These are phyloP conservation scores for Hydriomena furcata DNA, from an alignment of 2,888 invertebrate genomes.

Conservation along the genomic window DNA sequence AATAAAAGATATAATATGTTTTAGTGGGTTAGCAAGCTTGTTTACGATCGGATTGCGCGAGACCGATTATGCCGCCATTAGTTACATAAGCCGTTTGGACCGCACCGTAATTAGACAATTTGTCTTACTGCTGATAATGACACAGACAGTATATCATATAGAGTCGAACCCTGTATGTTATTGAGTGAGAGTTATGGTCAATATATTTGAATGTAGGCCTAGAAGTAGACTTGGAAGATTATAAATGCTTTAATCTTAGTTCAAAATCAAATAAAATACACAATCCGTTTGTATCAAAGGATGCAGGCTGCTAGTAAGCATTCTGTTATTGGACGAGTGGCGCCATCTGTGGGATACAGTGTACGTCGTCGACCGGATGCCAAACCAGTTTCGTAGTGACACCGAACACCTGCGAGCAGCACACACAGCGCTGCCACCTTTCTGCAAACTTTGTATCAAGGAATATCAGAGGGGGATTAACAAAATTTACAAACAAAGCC, in stretches of 20 bases:
- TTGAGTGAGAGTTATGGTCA: no score
- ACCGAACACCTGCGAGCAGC: constrained; percentile 71
- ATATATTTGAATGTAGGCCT: no score
- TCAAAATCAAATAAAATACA: constrained; percentile 6
- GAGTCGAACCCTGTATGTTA: constrained; percentile 17
- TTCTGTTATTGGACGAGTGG: constrained; percentile 45
- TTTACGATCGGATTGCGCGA: constrained; percentile 76
- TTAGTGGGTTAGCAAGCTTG: constrained; percentile 82
- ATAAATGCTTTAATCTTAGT: neutral
- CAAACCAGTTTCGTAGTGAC: constrained; percentile 77
- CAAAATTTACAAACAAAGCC: neutral
- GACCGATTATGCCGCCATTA: constrained; percentile 73
- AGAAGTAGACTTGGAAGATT: neutral
- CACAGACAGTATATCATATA: no score
- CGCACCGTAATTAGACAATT: constrained; percentile 68
- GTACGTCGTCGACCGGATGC: constrained; percentile 69
- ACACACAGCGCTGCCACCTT: constrained; percentile 40
- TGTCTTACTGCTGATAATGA: constrained; percentile 56
- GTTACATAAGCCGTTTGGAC: constrained; percentile 68
- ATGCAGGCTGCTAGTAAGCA: constrained; percentile 11
- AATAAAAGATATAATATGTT: constrained; percentile 81
- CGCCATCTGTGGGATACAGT: constrained; percentile 72
- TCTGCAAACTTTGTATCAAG: constrained; percentile 42
- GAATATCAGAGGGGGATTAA: constrained; percentile 18
- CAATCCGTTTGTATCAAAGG: constrained; percentile 7